phyloP scores from a whole-genome alignment of 2,113 vertebrate genomes.

The Caloenas nicobarica region DNA sequence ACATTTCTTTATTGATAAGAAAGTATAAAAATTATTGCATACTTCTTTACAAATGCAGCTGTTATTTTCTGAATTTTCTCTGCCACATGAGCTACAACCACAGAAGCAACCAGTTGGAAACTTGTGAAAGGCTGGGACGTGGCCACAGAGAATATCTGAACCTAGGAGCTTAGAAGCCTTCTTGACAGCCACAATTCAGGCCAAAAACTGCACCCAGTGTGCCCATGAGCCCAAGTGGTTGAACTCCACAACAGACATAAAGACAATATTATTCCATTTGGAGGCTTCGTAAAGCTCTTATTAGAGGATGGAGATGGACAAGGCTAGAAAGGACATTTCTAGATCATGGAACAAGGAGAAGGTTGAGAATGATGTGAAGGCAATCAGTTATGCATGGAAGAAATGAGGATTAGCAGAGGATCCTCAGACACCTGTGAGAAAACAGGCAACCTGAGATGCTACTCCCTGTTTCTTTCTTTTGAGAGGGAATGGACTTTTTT shows the following conservation, averaged over 20 bases:
- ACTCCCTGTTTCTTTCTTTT: background rate
- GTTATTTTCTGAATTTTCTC: background rate
- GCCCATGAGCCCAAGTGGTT: no score
- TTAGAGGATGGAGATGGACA: background rate
- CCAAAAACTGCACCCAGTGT: background rate
- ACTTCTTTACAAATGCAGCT: background rate
- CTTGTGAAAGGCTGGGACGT: background rate
- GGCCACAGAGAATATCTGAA: background rate
- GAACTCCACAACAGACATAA: background rate
- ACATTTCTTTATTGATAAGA: background rate
- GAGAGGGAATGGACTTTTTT: background rate
- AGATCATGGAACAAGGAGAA: fast-evolving
- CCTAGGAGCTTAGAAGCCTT: background rate
- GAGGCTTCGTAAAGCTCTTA: background rate
- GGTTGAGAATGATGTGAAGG: fast-evolving
- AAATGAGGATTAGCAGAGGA: background rate
- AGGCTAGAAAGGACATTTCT: background rate
- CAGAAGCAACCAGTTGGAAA: background rate
- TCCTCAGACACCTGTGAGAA: background rate
- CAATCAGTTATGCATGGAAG: background rate
- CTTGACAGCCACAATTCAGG: background rate
- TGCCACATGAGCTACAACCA: background rate
- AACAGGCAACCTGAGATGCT: background rate
- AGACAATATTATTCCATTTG: background rate
- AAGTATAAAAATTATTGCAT: background rate